These are phyloP conservation scores for Chloropsis hardwickii DNA, from an alignment of 2,113 vertebrate genomes.

Conservation along the genomic window DNA sequence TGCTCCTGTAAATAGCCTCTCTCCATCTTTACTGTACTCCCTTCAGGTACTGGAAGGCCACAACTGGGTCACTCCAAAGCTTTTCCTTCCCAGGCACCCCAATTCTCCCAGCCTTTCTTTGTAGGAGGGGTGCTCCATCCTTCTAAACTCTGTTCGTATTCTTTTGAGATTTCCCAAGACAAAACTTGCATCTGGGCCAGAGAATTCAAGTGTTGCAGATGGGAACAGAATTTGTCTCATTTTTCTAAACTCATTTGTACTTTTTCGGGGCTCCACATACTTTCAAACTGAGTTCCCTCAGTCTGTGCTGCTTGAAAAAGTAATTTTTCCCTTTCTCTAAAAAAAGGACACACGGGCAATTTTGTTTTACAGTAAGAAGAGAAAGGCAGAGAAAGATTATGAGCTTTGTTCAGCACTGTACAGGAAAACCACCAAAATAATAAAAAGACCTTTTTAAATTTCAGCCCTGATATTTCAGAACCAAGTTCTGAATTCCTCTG, in stretches of 20 bases:
- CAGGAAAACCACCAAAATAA: neutral
- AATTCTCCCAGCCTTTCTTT: neutral
- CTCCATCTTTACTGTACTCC: neutral
- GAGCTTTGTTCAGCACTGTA: neutral
- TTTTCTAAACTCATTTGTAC: neutral
- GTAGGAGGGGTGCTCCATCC: neutral
- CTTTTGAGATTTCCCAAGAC: neutral
- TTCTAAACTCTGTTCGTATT: fast-evolving
- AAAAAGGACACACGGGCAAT: neutral
- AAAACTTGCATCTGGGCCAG: neutral
- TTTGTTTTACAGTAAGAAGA: neutral
- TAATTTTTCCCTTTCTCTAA: neutral
- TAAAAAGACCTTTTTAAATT: neutral
- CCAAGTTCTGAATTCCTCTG: neutral
- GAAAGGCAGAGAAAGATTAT: neutral
- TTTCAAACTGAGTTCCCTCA: neutral
- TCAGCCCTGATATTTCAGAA: neutral
- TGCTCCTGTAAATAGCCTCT: fast-evolving
- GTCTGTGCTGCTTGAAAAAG: neutral
- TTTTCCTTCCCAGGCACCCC: neutral
- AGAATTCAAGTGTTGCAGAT: fast-evolving
- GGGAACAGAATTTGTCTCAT: neutral
- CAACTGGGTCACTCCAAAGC: neutral
- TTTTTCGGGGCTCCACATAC: neutral
- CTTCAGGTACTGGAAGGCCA: neutral